These are phyloP conservation scores for Ondatra zibethicus DNA, from an alignment of 2,113 vertebrate species.

Conservation along the genomic window DNA sequence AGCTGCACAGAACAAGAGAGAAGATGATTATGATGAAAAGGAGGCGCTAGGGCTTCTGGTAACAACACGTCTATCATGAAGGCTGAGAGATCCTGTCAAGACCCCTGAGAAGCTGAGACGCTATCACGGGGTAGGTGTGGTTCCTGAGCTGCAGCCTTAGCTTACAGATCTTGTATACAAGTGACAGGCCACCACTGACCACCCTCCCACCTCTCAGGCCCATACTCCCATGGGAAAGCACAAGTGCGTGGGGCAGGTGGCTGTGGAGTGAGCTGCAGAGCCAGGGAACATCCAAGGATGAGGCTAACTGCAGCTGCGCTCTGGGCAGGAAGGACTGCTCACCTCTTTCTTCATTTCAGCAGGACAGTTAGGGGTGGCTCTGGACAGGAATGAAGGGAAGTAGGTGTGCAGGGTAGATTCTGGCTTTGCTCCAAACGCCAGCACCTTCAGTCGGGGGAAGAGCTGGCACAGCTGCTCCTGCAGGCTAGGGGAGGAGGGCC, in stretches of 20 bases:
- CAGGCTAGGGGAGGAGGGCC: slow-evolving; percentile 85
- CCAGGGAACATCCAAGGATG: background rate
- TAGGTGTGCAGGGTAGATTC: slow-evolving; percentile 93
- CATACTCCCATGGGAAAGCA: background rate
- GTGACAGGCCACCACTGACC: background rate
- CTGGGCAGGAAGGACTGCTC: slow-evolving; percentile 19
- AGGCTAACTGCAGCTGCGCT: background rate
- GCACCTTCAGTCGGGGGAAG: slow-evolving; percentile 95
- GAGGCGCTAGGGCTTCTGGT: background rate
- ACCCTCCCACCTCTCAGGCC: background rate
- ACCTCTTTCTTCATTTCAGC: slow-evolving; percentile 95
- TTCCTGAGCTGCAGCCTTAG: background rate
- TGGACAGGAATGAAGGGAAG: slow-evolving; percentile 97
- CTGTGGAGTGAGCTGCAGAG: background rate
- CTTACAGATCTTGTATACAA: background rate
- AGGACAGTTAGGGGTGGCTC: slow-evolving; percentile 92
- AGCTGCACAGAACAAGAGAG: slow-evolving; percentile 86
- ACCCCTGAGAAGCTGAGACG: background rate
- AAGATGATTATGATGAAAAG: background rate
- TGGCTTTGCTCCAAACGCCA: slow-evolving; percentile 94
- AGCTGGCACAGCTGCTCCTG: slow-evolving; percentile 95
- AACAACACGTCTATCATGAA: background rate
- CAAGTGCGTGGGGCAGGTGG: background rate
- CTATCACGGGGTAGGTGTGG: background rate
- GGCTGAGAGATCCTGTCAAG: background rate